These are phyloP conservation scores for Sylvilagus bachmani DNA, from an alignment of 2,113 vertebrate genomes.

Conservation along the genomic window DNA sequence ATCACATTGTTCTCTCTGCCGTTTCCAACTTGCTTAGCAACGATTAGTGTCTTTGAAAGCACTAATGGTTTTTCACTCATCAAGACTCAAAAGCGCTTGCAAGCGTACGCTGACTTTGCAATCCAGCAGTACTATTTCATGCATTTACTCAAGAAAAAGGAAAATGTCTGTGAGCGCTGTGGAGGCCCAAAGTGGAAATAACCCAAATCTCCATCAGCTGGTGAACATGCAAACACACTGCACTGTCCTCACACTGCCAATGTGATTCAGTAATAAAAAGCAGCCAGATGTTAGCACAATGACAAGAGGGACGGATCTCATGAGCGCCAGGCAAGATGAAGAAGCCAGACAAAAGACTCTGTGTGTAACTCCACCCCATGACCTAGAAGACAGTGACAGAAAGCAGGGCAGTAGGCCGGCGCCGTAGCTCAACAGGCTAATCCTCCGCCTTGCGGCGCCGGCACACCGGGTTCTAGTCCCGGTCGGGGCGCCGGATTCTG, in stretches of 20 bases:
- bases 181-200: neutral
- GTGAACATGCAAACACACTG: neutral
- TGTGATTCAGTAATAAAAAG: neutral
- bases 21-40: conserved; percentile 4
- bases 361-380: neutral
- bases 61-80: neutral
- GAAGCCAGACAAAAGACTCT: neutral
- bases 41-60: conserved; percentile 33
- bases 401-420: too few species aligned
- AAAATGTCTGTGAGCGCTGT: neutral
- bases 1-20: neutral
- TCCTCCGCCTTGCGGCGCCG: too few species aligned
- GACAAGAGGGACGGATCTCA: neutral
- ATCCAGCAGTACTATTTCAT: neutral
- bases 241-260: neutral
- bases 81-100: conserved; percentile 40
- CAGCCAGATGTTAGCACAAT: neutral
- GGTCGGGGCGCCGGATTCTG: too few species aligned
- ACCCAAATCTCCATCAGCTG: neutral
- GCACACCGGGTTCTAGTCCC: too few species aligned
- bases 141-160: neutral
- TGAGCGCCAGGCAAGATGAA: neutral
- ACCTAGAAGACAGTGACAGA: too few species aligned
- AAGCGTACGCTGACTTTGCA: neutral
- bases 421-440: too few species aligned